Conservation (phyloP, 2,888 invertebrate species). For the Leuctra nigra region DNA sequence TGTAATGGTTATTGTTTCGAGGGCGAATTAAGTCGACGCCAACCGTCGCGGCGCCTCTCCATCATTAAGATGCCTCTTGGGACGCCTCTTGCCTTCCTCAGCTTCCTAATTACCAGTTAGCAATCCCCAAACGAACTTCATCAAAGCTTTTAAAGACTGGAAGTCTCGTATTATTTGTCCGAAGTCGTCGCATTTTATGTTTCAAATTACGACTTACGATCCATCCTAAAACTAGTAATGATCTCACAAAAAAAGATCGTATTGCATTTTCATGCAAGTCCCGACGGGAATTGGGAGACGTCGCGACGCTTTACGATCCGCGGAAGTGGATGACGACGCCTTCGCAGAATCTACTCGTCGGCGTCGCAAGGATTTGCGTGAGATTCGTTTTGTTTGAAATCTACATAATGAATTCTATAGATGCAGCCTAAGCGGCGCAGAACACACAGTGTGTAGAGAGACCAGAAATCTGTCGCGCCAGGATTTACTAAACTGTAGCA, state of each 20-base stretch:
- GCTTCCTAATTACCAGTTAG: conserved; percentile 9
- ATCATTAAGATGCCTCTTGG: conserved; percentile 4
- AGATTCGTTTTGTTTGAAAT: background rate
- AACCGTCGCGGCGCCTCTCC: conserved; percentile 1
- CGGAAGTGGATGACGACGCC: background rate
- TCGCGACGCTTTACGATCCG: background rate
- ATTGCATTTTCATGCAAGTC: background rate
- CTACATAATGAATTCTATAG: background rate
- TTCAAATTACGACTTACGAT: background rate
- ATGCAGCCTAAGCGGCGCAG: background rate
- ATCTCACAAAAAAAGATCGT: background rate
- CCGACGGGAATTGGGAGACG: background rate
- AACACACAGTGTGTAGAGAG: background rate
- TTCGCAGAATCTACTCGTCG: background rate
- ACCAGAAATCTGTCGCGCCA: background rate
- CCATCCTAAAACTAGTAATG: conserved; percentile 5
- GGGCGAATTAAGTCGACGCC: background rate
- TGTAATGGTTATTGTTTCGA: background rate
- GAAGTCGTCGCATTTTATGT: background rate
- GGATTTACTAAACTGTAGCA: background rate
- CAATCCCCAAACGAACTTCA: background rate
- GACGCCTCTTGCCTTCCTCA: background rate
- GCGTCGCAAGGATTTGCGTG: background rate
- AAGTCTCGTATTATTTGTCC: background rate
- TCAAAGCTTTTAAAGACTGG: conserved; percentile 8